Base-by-base conservation (phyloP, 1,140 invertebrate genomes). In the Pinna nobilis region DNA sequence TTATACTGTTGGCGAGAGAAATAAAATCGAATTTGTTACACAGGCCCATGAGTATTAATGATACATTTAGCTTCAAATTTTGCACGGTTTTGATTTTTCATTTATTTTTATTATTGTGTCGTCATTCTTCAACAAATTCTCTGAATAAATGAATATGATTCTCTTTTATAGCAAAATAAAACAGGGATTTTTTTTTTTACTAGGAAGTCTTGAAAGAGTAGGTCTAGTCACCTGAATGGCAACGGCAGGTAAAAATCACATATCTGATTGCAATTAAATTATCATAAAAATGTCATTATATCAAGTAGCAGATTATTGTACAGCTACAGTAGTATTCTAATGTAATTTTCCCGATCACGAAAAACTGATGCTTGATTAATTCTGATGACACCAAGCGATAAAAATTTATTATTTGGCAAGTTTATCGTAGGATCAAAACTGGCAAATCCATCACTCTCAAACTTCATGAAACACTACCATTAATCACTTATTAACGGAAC, bases 321-420 rank as follows among this genome's bases (percentile, higher is more conserved):
- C n/a, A n/a, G n/a, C n/a, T 33, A 59, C 55, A 59, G 33, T 35
- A 59, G 30, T 35, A 59, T 59, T 59, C 55, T 59, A 59, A 59
- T 59, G 55, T 33, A 59, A 59, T 59, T 59, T 59, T 33, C 55
- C 55, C 37, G 55, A 59, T 35, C 55, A 20, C 30, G 55, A 30
- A 59, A 59, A 53, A 59, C 33, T 59, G 55, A 59, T 59, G 55
- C 55, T 59, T 59, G 55, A 59, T 59, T 59, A 63, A 63, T 63
- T 41, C 32, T 44, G 60, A 63, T 47, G 30, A 63, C 30, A 44
- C 28, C 20, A 20, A 28, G 20, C 32, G 60, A 63, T 63, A n/a
- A 41, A 18, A 63, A 63, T 63, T 63, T 63, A 47, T 63, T 13
- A 63, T 39, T 63, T 18, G 41, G 60, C 37, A 35, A 39, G 66